These are phyloP conservation scores for Andrena hattorfiana DNA, from an alignment of 2,888 invertebrate species.

Conservation along the genomic window DNA sequence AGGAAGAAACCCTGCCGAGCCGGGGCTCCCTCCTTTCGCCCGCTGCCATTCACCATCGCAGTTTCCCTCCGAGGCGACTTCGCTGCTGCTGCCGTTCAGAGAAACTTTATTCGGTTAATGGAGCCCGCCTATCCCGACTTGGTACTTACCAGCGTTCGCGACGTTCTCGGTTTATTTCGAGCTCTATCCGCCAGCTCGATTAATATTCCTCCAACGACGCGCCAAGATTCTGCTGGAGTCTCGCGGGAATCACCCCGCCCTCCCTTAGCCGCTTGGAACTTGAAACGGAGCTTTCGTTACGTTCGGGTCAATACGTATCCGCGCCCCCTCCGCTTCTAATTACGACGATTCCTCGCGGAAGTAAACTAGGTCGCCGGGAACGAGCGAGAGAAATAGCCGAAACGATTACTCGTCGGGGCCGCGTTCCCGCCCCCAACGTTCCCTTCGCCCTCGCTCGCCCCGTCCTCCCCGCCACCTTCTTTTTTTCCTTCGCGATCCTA, in stretches of 20 bases:
- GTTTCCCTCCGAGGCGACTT: conserved; percentile 18
- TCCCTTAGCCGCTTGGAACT: conserved; percentile 1
- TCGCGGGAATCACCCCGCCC: background rate
- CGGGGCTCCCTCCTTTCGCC: conserved; percentile 9
- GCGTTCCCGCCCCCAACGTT: background rate
- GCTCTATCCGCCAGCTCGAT: conserved; percentile 19
- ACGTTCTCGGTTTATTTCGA: conserved; percentile 15
- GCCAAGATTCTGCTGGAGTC: conserved; percentile 6
- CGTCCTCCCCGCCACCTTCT: background rate
- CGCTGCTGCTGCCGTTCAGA: conserved; percentile 1
- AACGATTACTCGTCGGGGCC: conserved; percentile 47
- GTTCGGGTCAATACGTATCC: background rate
- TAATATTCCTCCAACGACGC: conserved; percentile 37
- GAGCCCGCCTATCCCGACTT: conserved; percentile 6
- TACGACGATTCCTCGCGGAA: background rate
- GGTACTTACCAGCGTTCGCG: background rate
- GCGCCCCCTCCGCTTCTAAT: conserved; percentile 18
- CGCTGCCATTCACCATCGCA: conserved; percentile 40
- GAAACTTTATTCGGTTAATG: conserved; percentile 72
- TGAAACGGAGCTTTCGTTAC: conserved; percentile 14
- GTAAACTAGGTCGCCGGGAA: conserved; percentile 46
- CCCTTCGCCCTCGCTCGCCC: background rate
- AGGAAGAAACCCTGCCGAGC: background rate
- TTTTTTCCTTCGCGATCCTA: conserved; percentile 66
- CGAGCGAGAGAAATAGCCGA: conserved; percentile 24